Evolutionary conservation across 2,888 invertebrate species (phyloP), one percentile per base, ranked within the genome.

Genomic region (Cremastinae sp.): DNA sequence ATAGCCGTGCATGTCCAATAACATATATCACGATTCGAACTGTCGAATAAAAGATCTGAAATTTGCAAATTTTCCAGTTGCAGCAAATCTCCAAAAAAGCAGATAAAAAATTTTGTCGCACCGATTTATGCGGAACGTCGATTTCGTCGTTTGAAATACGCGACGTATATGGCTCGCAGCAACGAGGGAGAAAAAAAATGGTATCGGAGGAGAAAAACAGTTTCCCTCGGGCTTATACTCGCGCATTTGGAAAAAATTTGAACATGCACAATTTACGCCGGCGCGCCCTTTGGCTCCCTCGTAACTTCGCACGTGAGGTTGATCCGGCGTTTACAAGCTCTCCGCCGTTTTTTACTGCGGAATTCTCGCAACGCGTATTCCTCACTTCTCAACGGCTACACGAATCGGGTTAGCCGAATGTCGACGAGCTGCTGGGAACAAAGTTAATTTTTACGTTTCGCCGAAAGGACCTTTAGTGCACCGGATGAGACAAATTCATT

Each of bases 391-490:
- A 58, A 47, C 22, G 43, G 22, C 62, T 61, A 75, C 28, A 28
- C 28, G 28, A 73, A 74, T 72, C 78, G 75, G 79, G 78, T 83
- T 81, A 81, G 80, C 80, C 82, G 82, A 80, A 81, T 78, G 82
- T 79, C 81, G 74, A 54, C 78, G 34, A 12, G 34, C 53, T 38
- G 34, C 53, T 38, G 65, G 68, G 78, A 78, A 75, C 75, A 71
- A 83, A 82, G 80, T 82, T 80, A 80, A 82, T 82, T 82, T 81
- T 78, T 71, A 79, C 80, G 69, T 58, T 47, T 68, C 53, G 47
- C 56, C n/a, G 28, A 18, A 16, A 58, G 38, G 16, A 22, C 28
- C 16, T 68, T 47, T 64, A 53, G 38, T 45, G n/a, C 56, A 43
- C 28, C 20, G 71, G 41, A 64, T 71, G 34, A n/a, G 71, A 74